Conservation (phyloP, 2,797 vertebrate species). For the Antennarius maculatus region DNA sequence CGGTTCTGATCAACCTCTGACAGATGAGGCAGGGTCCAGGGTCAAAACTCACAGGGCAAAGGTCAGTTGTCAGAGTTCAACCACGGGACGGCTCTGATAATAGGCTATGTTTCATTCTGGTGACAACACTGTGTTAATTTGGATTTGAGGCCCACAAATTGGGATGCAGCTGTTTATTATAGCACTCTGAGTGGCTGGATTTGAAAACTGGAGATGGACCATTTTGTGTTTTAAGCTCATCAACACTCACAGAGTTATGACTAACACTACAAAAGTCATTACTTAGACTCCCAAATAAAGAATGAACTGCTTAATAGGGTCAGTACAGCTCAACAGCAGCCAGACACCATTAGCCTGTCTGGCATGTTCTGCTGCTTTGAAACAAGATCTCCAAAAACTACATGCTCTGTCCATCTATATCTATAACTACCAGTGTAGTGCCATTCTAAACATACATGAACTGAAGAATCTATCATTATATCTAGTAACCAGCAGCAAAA, state of each 20-base stretch:
- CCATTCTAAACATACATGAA: too few relatives aligned
- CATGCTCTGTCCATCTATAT: not conserved
- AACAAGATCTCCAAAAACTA: too few relatives aligned
- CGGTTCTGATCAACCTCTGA: conserved; percentile 37
- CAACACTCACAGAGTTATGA: conserved; percentile 48
- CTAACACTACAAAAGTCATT: conserved; percentile 60
- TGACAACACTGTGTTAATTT: conserved; percentile 5
- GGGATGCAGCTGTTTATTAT: conserved; percentile 36
- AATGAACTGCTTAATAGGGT: conserved; percentile 60
- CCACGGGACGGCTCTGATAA: conserved; percentile 12
- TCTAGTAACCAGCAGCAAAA: too few relatives aligned
- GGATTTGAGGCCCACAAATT: conserved; percentile 15
- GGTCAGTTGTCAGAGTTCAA: conserved; percentile 57
- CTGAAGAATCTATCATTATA: too few relatives aligned
- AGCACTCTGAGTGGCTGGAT: conserved; percentile 42
- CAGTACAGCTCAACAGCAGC: conserved; percentile 46
- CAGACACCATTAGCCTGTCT: conserved; percentile 8
- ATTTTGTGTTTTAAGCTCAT: conserved; percentile 37
- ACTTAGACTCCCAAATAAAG: conserved; percentile 48
- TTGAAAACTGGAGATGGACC: conserved; percentile 30
- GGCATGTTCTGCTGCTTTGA: not conserved
- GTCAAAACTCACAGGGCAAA: conserved; percentile 47
- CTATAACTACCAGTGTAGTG: not conserved
- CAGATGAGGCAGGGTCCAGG: conserved; percentile 45
- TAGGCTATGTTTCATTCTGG: conserved; percentile 14